Percentiles rank a stretch among this genome's conserved stretches.
These are phyloP conservation scores for Hymenopus coronatus DNA, from an alignment of 2,888 invertebrate genomes.

Conservation along the genomic window DNA sequence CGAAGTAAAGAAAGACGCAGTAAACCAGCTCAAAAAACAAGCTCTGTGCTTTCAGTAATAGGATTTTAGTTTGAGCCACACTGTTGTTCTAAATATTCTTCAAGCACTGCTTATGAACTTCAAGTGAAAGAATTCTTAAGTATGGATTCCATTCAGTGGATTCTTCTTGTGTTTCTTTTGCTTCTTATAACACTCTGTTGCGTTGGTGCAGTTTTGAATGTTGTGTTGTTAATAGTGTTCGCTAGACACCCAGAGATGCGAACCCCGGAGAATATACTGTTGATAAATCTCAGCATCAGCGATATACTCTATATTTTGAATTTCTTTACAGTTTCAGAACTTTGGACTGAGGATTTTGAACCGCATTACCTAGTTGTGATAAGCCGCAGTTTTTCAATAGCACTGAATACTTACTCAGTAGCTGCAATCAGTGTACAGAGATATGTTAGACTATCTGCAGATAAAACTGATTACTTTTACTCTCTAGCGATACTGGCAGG, in stretches of 20 bases:
- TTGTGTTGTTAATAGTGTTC: background rate
- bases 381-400: background rate
- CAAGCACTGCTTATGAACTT: too few relatives aligned
- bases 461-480: background rate
- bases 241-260: background rate
- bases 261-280: background rate
- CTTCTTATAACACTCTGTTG: background rate
- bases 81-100: too few relatives aligned
- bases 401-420: background rate
- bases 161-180: too few relatives aligned
- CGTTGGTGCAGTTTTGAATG: background rate
- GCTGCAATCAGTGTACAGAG: background rate
- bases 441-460: background rate
- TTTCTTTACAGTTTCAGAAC: background rate
- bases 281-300: background rate
- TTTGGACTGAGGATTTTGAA: background rate
- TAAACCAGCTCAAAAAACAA: too few relatives aligned
- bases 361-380: background rate
- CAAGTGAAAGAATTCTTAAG: too few relatives aligned
- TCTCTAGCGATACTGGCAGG: background rate
- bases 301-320: background rate
- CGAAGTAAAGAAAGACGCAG: too few relatives aligned
- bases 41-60: too few relatives aligned
- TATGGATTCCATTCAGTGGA: too few relatives aligned
- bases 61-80: too few relatives aligned